Evolutionary conservation across 2,888 invertebrate species (phyloP).

Genomic region (Hedya salicella): DNA sequence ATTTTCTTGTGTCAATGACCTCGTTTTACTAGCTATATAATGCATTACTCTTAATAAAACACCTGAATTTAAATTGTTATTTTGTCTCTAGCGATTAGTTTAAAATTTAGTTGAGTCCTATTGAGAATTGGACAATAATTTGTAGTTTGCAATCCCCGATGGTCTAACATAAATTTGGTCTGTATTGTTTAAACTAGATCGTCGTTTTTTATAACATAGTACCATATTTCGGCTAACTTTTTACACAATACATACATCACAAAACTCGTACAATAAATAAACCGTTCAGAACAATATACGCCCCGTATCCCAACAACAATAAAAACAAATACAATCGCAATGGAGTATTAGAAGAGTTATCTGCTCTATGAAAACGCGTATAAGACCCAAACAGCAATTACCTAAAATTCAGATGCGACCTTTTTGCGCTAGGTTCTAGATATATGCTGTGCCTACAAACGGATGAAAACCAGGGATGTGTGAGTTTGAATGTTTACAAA

Average conservation of each 20-base stretch:
- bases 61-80: no score
- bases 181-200: no score
- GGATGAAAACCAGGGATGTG: background rate
- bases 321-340: background rate
- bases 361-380: background rate
- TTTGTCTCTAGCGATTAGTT: no score
- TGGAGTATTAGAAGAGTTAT: background rate
- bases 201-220: background rate
- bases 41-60: no score
- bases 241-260: background rate
- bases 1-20: no score
- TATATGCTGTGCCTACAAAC: background rate
- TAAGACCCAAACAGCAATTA: background rate
- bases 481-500: slow-evolving; percentile 15
- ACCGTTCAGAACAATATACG: slow-evolving; percentile 4
- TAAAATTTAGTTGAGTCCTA: no score
- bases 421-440: background rate
- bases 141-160: no score
- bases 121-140: no score
- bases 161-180: no score
- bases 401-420: background rate
- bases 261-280: slow-evolving; percentile 8
- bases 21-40: no score
- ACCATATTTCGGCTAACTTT: no score
- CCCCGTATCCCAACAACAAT: background rate